phyloP scores from a whole-genome alignment of 2,888 invertebrate species.

The Dicroscelio sp. region DNA sequence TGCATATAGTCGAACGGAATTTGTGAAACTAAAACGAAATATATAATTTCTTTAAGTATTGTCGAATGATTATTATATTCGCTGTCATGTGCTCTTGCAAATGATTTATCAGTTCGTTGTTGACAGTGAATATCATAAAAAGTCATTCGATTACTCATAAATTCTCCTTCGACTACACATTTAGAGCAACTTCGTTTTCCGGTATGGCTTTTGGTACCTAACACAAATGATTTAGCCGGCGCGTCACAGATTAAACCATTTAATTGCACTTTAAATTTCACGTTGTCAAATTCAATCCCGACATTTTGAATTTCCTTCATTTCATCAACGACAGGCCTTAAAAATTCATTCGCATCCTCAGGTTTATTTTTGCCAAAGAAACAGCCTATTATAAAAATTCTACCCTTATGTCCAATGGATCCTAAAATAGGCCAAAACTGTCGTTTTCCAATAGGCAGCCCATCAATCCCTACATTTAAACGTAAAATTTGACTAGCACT shows the following conservation, averaged over 20 bases:
- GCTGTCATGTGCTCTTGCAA: conserved; percentile 47
- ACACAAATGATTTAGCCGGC: conserved; percentile 60
- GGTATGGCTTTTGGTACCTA: conserved; percentile 72
- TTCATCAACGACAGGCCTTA: background rate
- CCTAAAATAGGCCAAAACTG: conserved; percentile 42
- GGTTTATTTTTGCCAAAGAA: conserved; percentile 1
- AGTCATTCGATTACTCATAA: conserved; percentile 1
- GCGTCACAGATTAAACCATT: conserved; percentile 69
- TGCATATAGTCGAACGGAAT: conserved; percentile 13
- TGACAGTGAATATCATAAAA: conserved; percentile 29
- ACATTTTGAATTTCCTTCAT: background rate
- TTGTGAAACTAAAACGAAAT: background rate
- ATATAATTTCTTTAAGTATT: background rate
- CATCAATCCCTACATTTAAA: conserved; percentile 17
- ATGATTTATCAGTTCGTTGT: conserved; percentile 53
- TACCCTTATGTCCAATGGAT: background rate
- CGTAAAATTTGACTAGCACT: background rate
- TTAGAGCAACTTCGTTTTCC: conserved; percentile 74
- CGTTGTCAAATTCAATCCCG: background rate
- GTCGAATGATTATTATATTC: conserved; percentile 15
- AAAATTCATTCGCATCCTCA: background rate
- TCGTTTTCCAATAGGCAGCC: background rate
- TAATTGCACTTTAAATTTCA: background rate
- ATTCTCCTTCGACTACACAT: conserved; percentile 46
- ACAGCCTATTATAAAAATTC: conserved; percentile 22